A percentile compares a stretch with the other conserved stretches of the same genome.
These are phyloP conservation scores for Gonioctena quinquepunctata DNA, from an alignment of 1,140 invertebrate genomes.

Conservation along the genomic window DNA sequence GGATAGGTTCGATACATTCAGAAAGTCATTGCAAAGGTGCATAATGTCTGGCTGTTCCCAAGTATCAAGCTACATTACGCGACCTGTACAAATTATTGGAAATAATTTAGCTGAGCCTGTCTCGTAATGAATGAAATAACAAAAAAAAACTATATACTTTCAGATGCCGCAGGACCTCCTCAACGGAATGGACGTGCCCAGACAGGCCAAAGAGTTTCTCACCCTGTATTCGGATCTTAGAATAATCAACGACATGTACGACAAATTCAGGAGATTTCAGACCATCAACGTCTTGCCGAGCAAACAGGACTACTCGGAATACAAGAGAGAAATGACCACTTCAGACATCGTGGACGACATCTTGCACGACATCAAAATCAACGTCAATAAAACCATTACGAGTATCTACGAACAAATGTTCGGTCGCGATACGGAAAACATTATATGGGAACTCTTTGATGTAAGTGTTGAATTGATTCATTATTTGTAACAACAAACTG, in stretches of 20 bases:
- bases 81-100: too few species aligned
- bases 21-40: background rate
- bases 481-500: too few species aligned
- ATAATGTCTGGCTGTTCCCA: too few species aligned
- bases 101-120: too few species aligned
- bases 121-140: too few species aligned
- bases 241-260: slow-evolving; percentile 62
- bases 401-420: slow-evolving; percentile 6
- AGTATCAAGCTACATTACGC: too few species aligned
- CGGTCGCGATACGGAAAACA: background rate
- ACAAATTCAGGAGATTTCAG: slow-evolving; percentile 62
- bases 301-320: slow-evolving; percentile 43
- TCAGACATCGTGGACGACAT: slow-evolving; percentile 65
- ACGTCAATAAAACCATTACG: slow-evolving; percentile 10
- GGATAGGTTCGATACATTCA: too few species aligned
- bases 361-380: slow-evolving; percentile 60
- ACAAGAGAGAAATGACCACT: slow-evolving; percentile 59
- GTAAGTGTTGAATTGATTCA: too few species aligned
- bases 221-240: slow-evolving; percentile 58
- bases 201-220: slow-evolving; percentile 5
- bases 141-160: too few species aligned
- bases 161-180: slow-evolving; percentile 42
- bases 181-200: slow-evolving; percentile 46
- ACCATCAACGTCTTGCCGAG: slow-evolving; percentile 55
- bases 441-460: slow-evolving; percentile 1